Evolutionary conservation across 2,888 invertebrate species (phyloP).

Genomic region (Acanthosoma haemorrhoidale): DNA sequence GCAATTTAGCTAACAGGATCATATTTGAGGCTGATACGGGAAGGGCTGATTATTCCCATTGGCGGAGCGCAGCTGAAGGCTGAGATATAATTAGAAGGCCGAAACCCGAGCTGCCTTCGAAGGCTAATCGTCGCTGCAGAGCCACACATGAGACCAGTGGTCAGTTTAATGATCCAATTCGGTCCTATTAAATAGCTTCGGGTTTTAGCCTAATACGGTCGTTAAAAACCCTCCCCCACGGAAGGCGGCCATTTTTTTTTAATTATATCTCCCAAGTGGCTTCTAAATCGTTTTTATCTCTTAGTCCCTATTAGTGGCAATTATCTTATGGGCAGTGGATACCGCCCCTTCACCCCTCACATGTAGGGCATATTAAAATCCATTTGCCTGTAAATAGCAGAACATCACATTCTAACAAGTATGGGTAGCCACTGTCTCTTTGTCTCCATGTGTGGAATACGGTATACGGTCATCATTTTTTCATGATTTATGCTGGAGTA

Average conservation of each 20-base stretch:
- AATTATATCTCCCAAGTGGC: slow-evolving; percentile 1
- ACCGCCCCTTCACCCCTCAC: no score
- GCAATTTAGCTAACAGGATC: no score
- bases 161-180: neutral
- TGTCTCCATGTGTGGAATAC: no score
- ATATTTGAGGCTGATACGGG: no score
- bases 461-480: no score
- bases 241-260: neutral
- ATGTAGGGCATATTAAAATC: no score
- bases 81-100: neutral
- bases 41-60: no score
- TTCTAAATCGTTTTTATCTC: neutral
- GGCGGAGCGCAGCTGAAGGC: neutral
- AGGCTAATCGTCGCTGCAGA: neutral
- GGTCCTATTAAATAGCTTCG: slow-evolving; percentile 2
- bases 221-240: slow-evolving; percentile 11
- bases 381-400: no score
- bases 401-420: no score
- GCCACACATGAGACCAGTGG: neutral
- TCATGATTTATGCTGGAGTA: no score
- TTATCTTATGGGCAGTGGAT: neutral
- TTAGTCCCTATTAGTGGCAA: neutral
- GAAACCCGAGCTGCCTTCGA: neutral
- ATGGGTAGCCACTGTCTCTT: no score
- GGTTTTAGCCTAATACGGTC: slow-evolving; percentile 16